These are phyloP conservation scores for Tryphoninae sp. DNA, from an alignment of 2,888 invertebrate genomes.

Conservation along the genomic window DNA sequence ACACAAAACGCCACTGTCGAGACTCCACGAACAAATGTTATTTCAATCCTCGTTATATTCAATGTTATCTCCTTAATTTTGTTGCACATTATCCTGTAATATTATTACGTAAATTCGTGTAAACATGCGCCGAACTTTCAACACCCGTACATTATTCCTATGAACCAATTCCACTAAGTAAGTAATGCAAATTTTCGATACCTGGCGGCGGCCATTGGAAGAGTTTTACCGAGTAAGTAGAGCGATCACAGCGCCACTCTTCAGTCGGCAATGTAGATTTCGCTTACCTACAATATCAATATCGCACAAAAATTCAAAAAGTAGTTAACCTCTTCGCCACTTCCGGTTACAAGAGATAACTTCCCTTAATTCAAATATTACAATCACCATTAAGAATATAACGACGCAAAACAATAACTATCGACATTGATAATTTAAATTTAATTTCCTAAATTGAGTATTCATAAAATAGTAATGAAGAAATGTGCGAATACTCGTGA, in stretches of 20 bases:
- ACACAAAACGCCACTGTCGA: not conserved
- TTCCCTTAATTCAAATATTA: too few species aligned
- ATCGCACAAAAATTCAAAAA: not conserved
- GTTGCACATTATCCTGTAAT: slow-evolving; percentile 58
- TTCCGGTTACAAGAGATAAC: too few species aligned
- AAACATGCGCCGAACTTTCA: slow-evolving; percentile 36
- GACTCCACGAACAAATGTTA: not conserved
- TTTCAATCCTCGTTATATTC: slow-evolving; percentile 20
- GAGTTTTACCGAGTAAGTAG: slow-evolving; percentile 10
- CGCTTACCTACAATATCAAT: not conserved
- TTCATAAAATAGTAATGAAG: not conserved
- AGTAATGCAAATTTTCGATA: slow-evolving; percentile 14
- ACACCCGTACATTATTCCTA: slow-evolving; percentile 26
- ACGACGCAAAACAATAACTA: not conserved
- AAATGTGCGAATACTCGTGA: not conserved
- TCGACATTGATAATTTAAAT: not conserved
- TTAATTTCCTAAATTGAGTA: not conserved
- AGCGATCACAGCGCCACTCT: slow-evolving; percentile 19
- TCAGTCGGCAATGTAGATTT: not conserved
- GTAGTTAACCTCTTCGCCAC: too few species aligned
- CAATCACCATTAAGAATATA: too few species aligned
- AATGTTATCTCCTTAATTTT: slow-evolving; percentile 25
- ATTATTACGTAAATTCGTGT: slow-evolving; percentile 55
- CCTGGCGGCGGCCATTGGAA: not conserved
- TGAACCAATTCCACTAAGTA: slow-evolving; percentile 5